Percentiles rank a stretch among this genome's conserved stretches.
Conservation (phyloP, 35 echinoderm and acorn worm genomes). For the Patiria miniata region DNA sequence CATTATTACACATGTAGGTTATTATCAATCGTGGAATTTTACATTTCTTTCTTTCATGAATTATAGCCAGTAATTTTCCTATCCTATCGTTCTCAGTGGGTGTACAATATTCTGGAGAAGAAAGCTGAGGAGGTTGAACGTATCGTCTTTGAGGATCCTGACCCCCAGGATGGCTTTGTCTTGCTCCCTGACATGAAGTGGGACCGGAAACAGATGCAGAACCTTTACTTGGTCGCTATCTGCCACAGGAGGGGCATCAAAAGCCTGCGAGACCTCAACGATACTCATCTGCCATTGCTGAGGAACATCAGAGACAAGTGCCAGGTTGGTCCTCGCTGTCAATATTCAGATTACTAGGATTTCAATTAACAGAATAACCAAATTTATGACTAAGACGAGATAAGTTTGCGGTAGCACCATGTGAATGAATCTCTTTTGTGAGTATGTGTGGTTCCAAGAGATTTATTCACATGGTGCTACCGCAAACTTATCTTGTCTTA, state of each 20-base stretch:
- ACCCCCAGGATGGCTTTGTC: conserved; percentile 81
- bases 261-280: conserved; percentile 78
- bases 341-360: background rate
- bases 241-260: conserved; percentile 68
- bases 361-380: too few species aligned
- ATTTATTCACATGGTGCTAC: too few species aligned
- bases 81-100: conserved; percentile 74
- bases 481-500: too few species aligned
- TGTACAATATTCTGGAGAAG: conserved; percentile 96
- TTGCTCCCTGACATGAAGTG: conserved; percentile 97
- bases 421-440: too few species aligned
- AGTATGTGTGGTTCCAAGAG: too few species aligned
- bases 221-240: conserved; percentile 87
- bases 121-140: conserved; percentile 78
- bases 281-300: conserved; percentile 76
- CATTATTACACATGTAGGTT: too few species aligned
- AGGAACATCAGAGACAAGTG: conserved; percentile 87
- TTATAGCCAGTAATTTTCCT: too few species aligned
- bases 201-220: conserved; percentile 70
- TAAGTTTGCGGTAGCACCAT: too few species aligned
- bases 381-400: too few species aligned
- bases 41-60: too few species aligned
- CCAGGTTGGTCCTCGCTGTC: conserved; percentile 50
- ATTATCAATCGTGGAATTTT: too few species aligned
- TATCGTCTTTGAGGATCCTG: conserved; percentile 89